phyloP scores from a whole-genome alignment of 2,888 invertebrate genomes.

The Ceramica pisi region DNA sequence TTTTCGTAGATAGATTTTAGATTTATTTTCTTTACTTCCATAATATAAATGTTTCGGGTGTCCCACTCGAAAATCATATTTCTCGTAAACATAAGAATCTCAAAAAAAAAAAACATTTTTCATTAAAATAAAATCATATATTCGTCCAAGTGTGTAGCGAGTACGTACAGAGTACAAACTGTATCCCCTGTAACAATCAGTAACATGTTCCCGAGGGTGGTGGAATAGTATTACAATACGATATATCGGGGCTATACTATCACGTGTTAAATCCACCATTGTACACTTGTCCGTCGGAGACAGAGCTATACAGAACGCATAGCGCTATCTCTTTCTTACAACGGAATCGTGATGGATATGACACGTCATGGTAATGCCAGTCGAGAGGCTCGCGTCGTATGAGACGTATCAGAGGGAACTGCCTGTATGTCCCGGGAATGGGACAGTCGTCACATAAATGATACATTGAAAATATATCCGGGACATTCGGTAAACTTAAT shows the following conservation, averaged over 20 bases:
- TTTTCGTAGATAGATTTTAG: not conserved
- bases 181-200: slow-evolving; percentile 81
- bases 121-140: slow-evolving; percentile 69
- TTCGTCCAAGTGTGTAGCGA: slow-evolving; percentile 80
- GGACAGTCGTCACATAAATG: not conserved
- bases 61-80: not conserved
- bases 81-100: not conserved
- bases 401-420: slow-evolving; percentile 61
- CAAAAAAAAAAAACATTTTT: not conserved
- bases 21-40: not conserved
- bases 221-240: slow-evolving; percentile 68
- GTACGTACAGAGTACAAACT: slow-evolving; percentile 79
- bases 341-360: not conserved
- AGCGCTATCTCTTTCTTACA: not conserved
- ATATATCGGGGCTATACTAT: slow-evolving; percentile 42
- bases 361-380: slow-evolving; percentile 14
- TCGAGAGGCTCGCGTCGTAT: slow-evolving; percentile 71
- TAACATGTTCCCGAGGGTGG: slow-evolving; percentile 79
- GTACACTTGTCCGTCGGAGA: not conserved
- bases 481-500: not conserved
- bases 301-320: not conserved
- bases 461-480: not conserved
- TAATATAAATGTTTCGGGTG: not conserved
- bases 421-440: slow-evolving; percentile 45
- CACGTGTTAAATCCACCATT: not conserved